Evolutionary conservation across 2,797 vertebrate species (phyloP), one percentile per base, ranked within the genome.

Genomic region (Eulemur mongoz): DNA sequence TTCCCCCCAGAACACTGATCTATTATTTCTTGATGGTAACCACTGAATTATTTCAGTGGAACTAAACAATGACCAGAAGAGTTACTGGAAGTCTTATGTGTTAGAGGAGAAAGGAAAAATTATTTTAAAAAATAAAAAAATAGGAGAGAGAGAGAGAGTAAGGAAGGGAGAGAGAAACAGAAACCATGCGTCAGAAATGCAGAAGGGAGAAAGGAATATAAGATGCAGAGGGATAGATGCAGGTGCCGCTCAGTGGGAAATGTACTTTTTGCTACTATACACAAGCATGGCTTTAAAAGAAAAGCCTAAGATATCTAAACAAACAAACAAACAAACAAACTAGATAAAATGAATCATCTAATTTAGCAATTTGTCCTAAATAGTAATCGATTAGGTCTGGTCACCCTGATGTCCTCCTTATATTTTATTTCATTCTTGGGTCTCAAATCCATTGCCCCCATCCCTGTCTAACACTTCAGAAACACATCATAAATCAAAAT

Each of bases 21-120:
- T 85, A 13, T 79, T 93, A n/a, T 84, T 85, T 92, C 65, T 89
- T 94, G 25, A 72, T 63, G 20, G 38, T 57, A 88, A 83, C 43
- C 35, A 72, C 14, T 83, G 50, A 92, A 25, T 73, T 92, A 54
- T 69, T 80, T 70, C 48, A 27, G 43, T 76, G 52, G 22, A 48
- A 89, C 57, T 85, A 75, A 91, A 82, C 52, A 63, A 86, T 50
- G 48, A 43, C 63, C 50, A 52, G 27, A 30, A 87, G 25, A 7
- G 7, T 48, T 65, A 57, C 59, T 78, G 20, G 17, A 73, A 81
- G 15, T 59, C 63, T 91, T 22, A n/a, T 43, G 20, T 73, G 40
- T 88, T 93, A 80, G 61, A 83, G 32, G 78, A 83, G 27, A 27
- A 94, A 79, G 1, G 15, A 72, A 50, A 81, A 81, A 86, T 43